phyloP scores from a whole-genome alignment of 2,113 vertebrate species.

The Solea solea region DNA sequence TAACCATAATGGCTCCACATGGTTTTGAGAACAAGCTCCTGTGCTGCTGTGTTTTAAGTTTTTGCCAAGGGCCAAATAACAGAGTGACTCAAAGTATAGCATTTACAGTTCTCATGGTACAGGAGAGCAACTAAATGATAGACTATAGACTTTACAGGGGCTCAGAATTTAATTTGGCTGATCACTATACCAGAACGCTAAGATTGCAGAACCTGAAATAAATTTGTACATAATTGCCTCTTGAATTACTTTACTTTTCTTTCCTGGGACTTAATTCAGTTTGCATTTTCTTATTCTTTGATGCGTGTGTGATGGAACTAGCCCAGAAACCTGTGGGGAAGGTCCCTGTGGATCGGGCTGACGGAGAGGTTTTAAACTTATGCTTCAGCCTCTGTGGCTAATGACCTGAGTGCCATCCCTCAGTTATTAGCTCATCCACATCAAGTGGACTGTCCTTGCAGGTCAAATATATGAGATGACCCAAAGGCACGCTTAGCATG shows the following conservation, averaged over 20 bases:
- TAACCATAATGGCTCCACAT: constrained; percentile 6
- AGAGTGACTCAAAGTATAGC: background rate
- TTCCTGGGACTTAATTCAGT: constrained; percentile 53
- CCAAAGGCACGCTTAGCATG: constrained; percentile 52
- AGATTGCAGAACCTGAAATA: constrained; percentile 37
- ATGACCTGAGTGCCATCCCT: constrained; percentile 72
- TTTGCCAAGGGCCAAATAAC: constrained; percentile 23
- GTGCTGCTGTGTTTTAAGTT: constrained; percentile 24
- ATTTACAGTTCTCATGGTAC: constrained; percentile 22
- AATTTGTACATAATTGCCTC: constrained; percentile 38
- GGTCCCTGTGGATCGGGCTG: constrained; percentile 53
- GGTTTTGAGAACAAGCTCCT: constrained; percentile 10
- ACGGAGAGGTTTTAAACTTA: constrained; percentile 59
- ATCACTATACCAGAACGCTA: constrained; percentile 32
- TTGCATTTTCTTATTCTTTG: constrained; percentile 59
- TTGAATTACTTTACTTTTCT: constrained; percentile 46
- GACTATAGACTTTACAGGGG: constrained; percentile 12
- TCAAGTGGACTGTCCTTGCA: constrained; percentile 66
- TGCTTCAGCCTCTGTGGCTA: constrained; percentile 62
- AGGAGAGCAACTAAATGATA: constrained; percentile 1
- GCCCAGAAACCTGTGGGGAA: constrained; percentile 31
- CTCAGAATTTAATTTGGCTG: constrained; percentile 47
- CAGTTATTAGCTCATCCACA: constrained; percentile 67
- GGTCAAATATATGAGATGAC: constrained; percentile 63
- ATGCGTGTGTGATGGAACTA: constrained; percentile 47